Evolutionary conservation across 2,113 vertebrate species (phyloP).

Genomic region (Vombatus ursinus): DNA sequence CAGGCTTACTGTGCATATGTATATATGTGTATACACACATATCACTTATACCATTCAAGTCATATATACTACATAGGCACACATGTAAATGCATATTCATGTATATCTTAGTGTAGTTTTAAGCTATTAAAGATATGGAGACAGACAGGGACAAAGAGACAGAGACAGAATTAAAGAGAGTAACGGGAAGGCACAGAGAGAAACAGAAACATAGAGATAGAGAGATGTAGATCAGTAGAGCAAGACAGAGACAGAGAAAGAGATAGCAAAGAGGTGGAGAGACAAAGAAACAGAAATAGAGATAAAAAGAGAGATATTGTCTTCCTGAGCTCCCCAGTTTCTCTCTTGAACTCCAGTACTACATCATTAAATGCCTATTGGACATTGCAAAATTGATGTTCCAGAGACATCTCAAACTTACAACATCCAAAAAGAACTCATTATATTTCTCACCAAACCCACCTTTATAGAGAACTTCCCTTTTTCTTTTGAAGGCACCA

Average conservation of each 20-base stretch:
- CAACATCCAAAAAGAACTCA: not conserved
- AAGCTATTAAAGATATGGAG: not conserved
- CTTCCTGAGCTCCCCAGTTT: not conserved
- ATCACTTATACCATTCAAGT: not conserved
- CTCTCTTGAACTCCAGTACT: not conserved
- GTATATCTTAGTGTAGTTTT: not conserved
- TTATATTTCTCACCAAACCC: not conserved
- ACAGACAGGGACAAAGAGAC: too few species aligned
- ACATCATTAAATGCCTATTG: not conserved
- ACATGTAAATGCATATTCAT: too few species aligned
- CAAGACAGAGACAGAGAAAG: not conserved
- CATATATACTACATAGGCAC: not conserved
- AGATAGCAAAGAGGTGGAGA: not conserved
- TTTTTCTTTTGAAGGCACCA: not conserved
- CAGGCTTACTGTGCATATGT: not conserved
- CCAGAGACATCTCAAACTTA: not conserved
- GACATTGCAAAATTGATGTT: not conserved
- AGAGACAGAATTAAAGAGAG: not conserved
- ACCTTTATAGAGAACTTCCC: not conserved
- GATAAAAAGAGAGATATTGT: not conserved
- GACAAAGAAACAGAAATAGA: not conserved
- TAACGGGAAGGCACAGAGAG: rapidly evolving
- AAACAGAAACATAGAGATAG: not conserved
- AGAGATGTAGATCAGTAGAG: too few species aligned
- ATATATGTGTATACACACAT: too few species aligned